Percentiles rank a stretch among this genome's conserved stretches.
phyloP scores from a whole-genome alignment of 2,888 invertebrate species.

The Pheosia gnoma region DNA sequence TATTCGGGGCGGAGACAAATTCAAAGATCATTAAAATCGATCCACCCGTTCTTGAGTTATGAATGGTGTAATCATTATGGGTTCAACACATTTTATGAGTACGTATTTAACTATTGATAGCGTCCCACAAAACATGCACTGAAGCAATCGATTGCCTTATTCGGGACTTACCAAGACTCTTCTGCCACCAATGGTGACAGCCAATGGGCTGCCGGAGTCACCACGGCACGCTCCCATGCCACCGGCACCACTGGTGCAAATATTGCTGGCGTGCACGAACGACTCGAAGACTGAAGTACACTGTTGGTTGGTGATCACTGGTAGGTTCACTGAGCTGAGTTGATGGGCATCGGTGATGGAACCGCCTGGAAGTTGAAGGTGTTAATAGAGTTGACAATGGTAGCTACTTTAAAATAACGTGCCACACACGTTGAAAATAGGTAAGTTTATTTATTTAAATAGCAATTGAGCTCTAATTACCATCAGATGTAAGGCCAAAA shows the following conservation, averaged over 20 bases:
- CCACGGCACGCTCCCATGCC: constrained; percentile 55
- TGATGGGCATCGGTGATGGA: constrained; percentile 42
- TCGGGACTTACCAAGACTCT: constrained; percentile 33
- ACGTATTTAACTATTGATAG: no score
- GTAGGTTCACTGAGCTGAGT: constrained; percentile 52
- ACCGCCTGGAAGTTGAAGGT: constrained; percentile 35
- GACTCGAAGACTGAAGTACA: constrained; percentile 44
- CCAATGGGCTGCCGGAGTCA: constrained; percentile 54
- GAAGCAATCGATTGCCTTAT: no score
- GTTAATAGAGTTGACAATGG: no score
- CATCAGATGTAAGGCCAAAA: constrained; percentile 52
- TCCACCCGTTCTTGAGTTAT: no score
- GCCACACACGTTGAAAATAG: no score
- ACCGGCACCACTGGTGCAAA: constrained; percentile 60
- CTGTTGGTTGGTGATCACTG: constrained; percentile 49
- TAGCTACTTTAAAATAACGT: no score
- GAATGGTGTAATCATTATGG: no score
- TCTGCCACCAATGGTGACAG: constrained; percentile 14
- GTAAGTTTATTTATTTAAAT: no score
- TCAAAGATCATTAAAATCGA: no score
- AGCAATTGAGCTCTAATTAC: constrained; percentile 33
- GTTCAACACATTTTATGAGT: no score
- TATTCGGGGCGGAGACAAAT: no score
- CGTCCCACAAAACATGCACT: no score
- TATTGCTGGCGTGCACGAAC: constrained; percentile 42